phyloP scores from a whole-genome alignment of 1,140 invertebrate genomes.

The Sarcophaga bullata region DNA sequence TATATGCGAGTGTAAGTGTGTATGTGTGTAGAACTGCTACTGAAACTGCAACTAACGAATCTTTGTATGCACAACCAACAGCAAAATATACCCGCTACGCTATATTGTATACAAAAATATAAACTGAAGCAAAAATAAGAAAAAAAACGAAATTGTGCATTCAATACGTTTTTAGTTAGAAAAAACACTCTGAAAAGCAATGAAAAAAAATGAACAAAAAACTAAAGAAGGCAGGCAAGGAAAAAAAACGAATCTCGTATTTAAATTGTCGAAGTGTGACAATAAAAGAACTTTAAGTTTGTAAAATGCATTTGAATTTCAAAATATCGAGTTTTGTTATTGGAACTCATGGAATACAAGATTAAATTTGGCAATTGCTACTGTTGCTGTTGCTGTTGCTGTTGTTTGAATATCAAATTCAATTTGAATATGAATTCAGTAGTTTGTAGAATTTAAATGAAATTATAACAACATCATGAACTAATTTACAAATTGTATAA shows the following conservation, averaged over 20 bases:
- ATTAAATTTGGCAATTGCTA: too few species aligned
- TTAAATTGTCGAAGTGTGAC: slow-evolving; percentile 21
- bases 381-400: too few species aligned
- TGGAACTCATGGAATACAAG: background rate
- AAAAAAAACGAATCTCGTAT: background rate
- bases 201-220: slow-evolving; percentile 18
- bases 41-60: slow-evolving; percentile 30
- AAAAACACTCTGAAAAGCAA: background rate
- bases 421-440: slow-evolving; percentile 1
- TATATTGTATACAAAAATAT: background rate
- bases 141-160: slow-evolving; percentile 22
- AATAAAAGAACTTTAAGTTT: slow-evolving; percentile 34
- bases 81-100: background rate
- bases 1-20: background rate
- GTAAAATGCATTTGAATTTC: slow-evolving; percentile 2
- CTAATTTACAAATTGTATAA: background rate
- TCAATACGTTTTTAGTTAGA: slow-evolving; percentile 32
- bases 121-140: background rate
- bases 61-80: slow-evolving; percentile 14
- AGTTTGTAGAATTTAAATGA: background rate
- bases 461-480: slow-evolving; percentile 4
- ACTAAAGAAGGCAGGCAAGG: background rate
- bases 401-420: background rate
- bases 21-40: background rate
- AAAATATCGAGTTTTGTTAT: background rate